These are phyloP conservation scores for Acanthosepion pharaonis DNA, from an alignment of 2,888 invertebrate genomes.

Conservation along the genomic window DNA sequence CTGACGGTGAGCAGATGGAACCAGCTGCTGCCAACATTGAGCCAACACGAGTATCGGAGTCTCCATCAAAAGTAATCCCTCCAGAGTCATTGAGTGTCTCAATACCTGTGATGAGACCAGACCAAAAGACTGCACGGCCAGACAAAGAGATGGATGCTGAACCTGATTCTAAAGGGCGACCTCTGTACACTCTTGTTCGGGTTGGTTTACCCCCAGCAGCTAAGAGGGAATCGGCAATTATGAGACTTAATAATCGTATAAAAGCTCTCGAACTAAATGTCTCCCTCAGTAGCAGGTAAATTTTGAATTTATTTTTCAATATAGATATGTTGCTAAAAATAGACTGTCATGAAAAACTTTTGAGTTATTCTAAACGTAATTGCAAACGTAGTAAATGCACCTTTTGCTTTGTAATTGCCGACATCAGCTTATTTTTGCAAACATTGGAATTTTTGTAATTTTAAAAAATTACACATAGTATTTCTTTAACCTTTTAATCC, in stretches of 20 bases:
- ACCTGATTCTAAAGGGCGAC: conserved; percentile 2
- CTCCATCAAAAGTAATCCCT: neutral
- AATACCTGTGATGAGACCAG: neutral
- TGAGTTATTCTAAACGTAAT: no score
- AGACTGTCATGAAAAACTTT: no score
- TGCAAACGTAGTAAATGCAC: no score
- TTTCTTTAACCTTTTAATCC: no score
- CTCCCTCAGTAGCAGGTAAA: conserved; percentile 89
- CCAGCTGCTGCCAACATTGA: neutral
- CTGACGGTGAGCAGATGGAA: neutral
- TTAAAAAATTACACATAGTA: no score
- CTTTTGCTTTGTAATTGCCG: no score
- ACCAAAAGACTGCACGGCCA: neutral
- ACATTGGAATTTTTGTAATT: no score
- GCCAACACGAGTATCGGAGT: conserved; percentile 6
- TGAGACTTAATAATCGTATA: conserved; percentile 94
- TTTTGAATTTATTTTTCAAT: no score
- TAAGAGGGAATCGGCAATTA: conserved; percentile 77
- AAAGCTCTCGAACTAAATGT: conserved; percentile 97
- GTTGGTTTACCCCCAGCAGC: conserved; percentile 53
- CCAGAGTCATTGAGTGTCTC: neutral
- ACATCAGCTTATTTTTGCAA: no score
- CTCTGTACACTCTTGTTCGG: conserved; percentile 46
- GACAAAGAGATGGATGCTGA: neutral
- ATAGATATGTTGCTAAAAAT: no score